Evolutionary conservation across 2,113 vertebrate species (phyloP).

Genomic region (Lontra canadensis): DNA sequence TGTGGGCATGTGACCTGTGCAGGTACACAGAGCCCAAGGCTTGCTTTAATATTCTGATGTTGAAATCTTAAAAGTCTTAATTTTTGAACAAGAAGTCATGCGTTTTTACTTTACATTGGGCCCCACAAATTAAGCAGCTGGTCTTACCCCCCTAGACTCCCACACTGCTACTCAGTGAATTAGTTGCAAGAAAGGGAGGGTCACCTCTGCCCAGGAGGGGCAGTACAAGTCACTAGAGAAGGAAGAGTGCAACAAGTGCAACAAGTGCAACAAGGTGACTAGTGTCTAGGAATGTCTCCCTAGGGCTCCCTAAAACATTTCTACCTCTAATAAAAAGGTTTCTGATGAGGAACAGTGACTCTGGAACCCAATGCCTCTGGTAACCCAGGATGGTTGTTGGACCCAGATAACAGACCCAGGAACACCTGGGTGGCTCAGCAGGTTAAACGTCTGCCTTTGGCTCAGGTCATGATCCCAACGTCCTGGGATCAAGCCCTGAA

Average conservation of each 20-base stretch:
- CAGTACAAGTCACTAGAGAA: neutral
- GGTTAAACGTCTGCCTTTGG: too few relatives aligned
- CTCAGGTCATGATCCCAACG: too few relatives aligned
- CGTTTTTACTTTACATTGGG: neutral
- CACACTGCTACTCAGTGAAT: too few relatives aligned
- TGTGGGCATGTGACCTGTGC: rapidly evolving
- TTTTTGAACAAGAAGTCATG: neutral
- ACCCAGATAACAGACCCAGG: neutral
- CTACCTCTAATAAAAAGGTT: neutral
- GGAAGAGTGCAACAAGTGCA: neutral
- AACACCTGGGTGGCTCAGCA: too few relatives aligned
- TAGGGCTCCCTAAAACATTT: neutral
- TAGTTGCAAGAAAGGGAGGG: neutral
- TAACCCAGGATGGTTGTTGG: neutral
- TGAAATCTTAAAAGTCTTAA: neutral
- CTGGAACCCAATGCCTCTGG: neutral
- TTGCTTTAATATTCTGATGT: neutral
- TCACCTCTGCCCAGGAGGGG: neutral
- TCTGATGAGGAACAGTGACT: neutral
- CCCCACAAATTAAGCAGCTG: neutral
- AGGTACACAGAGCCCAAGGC: too few relatives aligned
- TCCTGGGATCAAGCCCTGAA: too few relatives aligned
- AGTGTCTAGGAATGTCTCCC: neutral
- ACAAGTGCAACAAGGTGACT: neutral
- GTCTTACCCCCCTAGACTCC: neutral